These are phyloP conservation scores for Lordiphosa clarofinis DNA, from an alignment of 1,140 invertebrate species.

Conservation along the genomic window DNA sequence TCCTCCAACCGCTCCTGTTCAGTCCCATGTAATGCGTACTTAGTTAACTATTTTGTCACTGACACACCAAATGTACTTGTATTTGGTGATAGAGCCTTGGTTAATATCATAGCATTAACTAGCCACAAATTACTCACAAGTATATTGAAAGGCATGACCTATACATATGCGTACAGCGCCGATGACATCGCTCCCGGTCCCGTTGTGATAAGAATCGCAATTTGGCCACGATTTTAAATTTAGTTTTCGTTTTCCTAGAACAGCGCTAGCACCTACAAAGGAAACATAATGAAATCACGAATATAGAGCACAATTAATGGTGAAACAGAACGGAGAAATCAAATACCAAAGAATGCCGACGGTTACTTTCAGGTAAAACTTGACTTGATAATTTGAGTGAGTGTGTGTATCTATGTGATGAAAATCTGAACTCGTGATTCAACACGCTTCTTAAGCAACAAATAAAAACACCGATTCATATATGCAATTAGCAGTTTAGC, in stretches of 20 bases:
- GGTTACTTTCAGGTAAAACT: conserved; percentile 50
- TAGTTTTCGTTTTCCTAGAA: conserved; percentile 27
- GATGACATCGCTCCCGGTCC: background rate
- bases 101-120: conserved; percentile 42
- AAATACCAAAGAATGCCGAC: conserved; percentile 53
- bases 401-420: no score
- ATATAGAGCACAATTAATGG: conserved; percentile 23
- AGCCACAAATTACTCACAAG: conserved; percentile 13
- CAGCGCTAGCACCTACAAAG: conserved; percentile 11
- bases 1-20: no score
- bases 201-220: conserved; percentile 20
- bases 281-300: background rate
- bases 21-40: no score
- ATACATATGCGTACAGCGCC: background rate
- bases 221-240: conserved; percentile 5
- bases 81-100: conserved; percentile 3
- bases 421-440: no score
- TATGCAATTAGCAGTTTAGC: conserved; percentile 8
- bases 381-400: no score
- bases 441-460: no score
- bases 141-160: background rate
- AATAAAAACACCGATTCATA: conserved; percentile 1
- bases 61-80: background rate
- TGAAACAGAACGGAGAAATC: conserved; percentile 17
- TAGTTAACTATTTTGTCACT: background rate